phyloP scores from a whole-genome alignment of 2,888 invertebrate species.

The Drosophila birchii region DNA sequence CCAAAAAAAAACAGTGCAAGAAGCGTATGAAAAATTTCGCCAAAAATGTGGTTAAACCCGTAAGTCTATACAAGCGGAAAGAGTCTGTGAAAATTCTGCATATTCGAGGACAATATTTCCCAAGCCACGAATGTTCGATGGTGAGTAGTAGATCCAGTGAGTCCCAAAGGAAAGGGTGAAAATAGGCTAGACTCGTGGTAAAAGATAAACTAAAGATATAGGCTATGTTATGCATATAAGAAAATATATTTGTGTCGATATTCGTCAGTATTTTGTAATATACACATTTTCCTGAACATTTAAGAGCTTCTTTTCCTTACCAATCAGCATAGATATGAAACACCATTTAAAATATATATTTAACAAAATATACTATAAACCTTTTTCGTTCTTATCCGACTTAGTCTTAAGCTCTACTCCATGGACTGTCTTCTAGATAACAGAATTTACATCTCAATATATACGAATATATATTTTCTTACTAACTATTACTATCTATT shows the following conservation, averaged over 20 bases:
- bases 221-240: background rate
- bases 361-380: background rate
- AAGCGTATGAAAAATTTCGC: constrained; percentile 72
- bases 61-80: constrained; percentile 10
- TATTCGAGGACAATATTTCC: constrained; percentile 65
- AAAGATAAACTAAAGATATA: constrained; percentile 1
- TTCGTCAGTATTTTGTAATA: constrained; percentile 3
- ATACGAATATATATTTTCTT: constrained; percentile 65
- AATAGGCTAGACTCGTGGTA: constrained; percentile 25
- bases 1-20: constrained; percentile 10
- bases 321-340: background rate
- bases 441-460: constrained; percentile 68
- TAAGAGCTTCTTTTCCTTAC: constrained; percentile 16
- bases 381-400: constrained; percentile 4
- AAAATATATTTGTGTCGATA: constrained; percentile 7
- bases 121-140: constrained; percentile 39
- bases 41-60: constrained; percentile 2
- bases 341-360: constrained; percentile 10
- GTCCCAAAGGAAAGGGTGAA: constrained; percentile 33
- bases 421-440: constrained; percentile 81
- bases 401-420: constrained; percentile 66
- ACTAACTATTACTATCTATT: constrained; percentile 56
- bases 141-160: constrained; percentile 18
- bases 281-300: constrained; percentile 11
- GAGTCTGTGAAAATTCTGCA: constrained; percentile 47